Percentiles rank a stretch among this genome's conserved stretches.
These are phyloP conservation scores for Podarcis lilfordi DNA, from an alignment of 2,797 vertebrate species.

Conservation along the genomic window DNA sequence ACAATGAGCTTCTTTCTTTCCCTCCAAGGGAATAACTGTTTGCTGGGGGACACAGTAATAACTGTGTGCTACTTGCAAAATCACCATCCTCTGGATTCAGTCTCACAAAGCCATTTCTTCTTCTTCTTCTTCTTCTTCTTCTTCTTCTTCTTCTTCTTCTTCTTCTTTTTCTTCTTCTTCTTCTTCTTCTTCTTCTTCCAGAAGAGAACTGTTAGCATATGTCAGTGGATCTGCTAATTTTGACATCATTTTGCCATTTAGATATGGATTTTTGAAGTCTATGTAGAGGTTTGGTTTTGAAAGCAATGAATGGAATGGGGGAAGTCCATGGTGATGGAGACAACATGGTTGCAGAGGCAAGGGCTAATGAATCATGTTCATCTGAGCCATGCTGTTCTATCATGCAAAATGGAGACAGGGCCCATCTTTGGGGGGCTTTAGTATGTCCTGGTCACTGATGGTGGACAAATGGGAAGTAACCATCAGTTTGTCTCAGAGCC, in stretches of 20 bases:
- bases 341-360: neutral
- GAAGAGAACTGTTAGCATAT: slow-evolving; percentile 7
- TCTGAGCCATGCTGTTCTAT: neutral
- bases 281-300: neutral
- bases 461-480: neutral
- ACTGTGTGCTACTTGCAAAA: neutral
- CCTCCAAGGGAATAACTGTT: neutral
- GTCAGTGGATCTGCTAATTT: neutral
- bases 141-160: too few species aligned
- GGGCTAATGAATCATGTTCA: neutral
- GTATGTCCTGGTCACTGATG: neutral
- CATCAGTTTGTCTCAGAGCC: neutral
- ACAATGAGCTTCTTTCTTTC: neutral
- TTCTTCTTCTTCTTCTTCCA: too few species aligned
- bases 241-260: neutral
- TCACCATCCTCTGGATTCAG: neutral
- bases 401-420: neutral
- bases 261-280: neutral
- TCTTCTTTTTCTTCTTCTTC: too few species aligned
- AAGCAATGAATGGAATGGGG: neutral
- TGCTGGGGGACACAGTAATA: neutral
- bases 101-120: too few species aligned
- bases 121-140: too few species aligned
- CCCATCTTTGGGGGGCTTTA: neutral
- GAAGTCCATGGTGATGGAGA: neutral